Percentiles rank a stretch among this genome's conserved stretches.
These are phyloP conservation scores for Trypoxylus dichotomus DNA, from an alignment of 1,140 invertebrate genomes.

Conservation along the genomic window DNA sequence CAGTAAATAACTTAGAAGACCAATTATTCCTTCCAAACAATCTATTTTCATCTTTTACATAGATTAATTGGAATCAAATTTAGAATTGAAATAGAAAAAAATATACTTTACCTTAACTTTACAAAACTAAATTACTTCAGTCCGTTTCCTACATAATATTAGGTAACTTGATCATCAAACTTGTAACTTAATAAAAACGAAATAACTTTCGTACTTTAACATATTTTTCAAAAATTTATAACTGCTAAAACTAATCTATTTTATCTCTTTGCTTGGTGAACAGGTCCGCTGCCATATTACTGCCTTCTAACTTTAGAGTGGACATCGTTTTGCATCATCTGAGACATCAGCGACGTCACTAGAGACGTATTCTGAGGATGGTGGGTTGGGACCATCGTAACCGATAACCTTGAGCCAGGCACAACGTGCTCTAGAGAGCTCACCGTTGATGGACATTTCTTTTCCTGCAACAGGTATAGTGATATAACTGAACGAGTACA, in stretches of 20 bases:
- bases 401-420: background rate
- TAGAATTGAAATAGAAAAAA: background rate
- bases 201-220: background rate
- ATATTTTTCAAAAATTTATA: background rate
- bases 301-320: background rate
- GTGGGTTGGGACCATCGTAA: background rate
- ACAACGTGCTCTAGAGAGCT: background rate
- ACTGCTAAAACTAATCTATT: background rate
- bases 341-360: background rate
- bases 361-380: background rate
- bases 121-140: too few species aligned
- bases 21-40: too few species aligned
- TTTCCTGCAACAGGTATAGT: constrained; percentile 3
- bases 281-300: background rate
- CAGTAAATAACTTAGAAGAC: too few species aligned
- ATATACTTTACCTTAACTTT: background rate
- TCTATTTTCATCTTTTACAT: too few species aligned
- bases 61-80: too few species aligned
- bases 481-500: constrained; percentile 16
- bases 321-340: background rate
- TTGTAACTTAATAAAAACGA: background rate
- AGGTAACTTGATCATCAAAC: background rate
- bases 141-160: too few species aligned
- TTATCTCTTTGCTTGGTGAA: background rate
- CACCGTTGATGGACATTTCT: background rate